phyloP scores from a whole-genome alignment of 1,140 invertebrate species.

The Drosophila asahinai region DNA sequence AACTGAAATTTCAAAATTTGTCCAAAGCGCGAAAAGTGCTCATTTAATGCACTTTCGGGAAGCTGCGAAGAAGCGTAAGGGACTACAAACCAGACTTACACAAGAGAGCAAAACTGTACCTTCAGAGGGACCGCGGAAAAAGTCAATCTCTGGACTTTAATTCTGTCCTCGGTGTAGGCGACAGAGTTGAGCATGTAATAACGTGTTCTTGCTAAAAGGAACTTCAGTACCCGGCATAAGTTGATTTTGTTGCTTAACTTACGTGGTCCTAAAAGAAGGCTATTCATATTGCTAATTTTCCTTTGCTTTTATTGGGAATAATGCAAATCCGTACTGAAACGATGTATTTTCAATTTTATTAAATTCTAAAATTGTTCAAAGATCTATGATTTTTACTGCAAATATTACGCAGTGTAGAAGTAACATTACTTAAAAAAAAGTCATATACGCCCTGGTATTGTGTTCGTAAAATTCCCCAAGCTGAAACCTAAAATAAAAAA shows the following conservation, averaged over 20 bases:
- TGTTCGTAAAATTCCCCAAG: too few relatives aligned
- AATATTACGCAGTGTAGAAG: too few relatives aligned
- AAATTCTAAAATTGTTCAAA: too few relatives aligned
- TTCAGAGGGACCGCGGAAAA: slow-evolving; percentile 29
- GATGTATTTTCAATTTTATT: background rate
- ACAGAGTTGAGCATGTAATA: slow-evolving; percentile 46
- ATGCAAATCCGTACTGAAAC: too few relatives aligned
- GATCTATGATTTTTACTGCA: background rate
- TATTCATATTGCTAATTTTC: background rate
- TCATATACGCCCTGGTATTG: too few relatives aligned
- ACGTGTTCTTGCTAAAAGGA: slow-evolving; percentile 16
- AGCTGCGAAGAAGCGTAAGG: slow-evolving; percentile 10
- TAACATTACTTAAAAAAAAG: too few relatives aligned
- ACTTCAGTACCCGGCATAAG: background rate
- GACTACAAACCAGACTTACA: background rate
- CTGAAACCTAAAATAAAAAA: too few relatives aligned
- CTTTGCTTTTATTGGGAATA: background rate
- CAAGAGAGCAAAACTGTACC: slow-evolving; percentile 12
- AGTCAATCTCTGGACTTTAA: slow-evolving; percentile 51
- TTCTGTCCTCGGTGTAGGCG: slow-evolving; percentile 66
- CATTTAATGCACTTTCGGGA: background rate
- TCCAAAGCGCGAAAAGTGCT: slow-evolving; percentile 50
- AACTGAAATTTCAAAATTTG: slow-evolving; percentile 10
- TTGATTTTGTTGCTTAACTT: background rate
- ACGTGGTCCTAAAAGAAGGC: background rate